Conservation (phyloP, 2,113 vertebrate genomes). For the Amblyopsis rosae region DNA sequence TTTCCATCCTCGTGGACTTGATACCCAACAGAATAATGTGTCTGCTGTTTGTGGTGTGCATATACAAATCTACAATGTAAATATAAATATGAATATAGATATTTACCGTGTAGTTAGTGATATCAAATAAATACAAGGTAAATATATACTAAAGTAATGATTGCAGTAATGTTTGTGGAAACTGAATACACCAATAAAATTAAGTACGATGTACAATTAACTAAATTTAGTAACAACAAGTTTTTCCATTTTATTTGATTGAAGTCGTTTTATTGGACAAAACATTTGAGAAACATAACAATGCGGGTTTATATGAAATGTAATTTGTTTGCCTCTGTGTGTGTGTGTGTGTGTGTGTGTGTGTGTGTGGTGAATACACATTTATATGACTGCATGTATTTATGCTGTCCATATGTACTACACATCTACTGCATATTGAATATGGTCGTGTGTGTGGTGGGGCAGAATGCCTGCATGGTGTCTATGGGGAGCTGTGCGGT, state of each 20-base stretch:
- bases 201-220: too few relatives aligned
- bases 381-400: too few relatives aligned
- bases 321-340: background rate
- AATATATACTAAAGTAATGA: too few relatives aligned
- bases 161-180: too few relatives aligned
- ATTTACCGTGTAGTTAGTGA: too few relatives aligned
- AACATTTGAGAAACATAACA: background rate
- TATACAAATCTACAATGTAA: too few relatives aligned
- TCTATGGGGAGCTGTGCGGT: constrained; percentile 60
- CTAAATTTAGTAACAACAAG: too few relatives aligned
- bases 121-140: too few relatives aligned
- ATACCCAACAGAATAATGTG: background rate
- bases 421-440: background rate
- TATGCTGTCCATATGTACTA: background rate
- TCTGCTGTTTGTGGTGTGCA: background rate
- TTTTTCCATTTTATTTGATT: too few relatives aligned
- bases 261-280: too few relatives aligned
- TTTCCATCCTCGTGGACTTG: background rate
- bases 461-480: constrained; percentile 63
- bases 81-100: too few relatives aligned
- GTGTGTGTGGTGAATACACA: background rate
- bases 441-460: constrained; percentile 3
- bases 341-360: constrained; percentile 8
- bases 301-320: background rate
- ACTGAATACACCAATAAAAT: too few relatives aligned